Evolutionary conservation across 2,888 invertebrate species (phyloP), one percentile per base, ranked within the genome.

Genomic region (Cheilosia vulpina): DNA sequence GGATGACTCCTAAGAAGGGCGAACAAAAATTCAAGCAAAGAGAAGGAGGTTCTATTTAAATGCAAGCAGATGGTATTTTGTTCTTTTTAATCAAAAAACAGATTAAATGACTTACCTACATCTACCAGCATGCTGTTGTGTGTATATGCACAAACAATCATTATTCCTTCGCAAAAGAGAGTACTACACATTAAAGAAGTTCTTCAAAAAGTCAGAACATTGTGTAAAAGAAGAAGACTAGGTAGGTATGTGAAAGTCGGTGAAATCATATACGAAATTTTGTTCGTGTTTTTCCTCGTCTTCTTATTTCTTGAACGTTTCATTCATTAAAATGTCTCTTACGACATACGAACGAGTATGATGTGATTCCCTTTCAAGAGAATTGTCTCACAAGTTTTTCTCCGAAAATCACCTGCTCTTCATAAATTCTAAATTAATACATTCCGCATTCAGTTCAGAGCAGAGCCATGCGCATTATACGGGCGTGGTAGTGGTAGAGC

Each of bases 331-430:
- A 57, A 57, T 47, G n/a, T 57, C 68, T 68, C 68, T 69, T 69
- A 57, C 31, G 9, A 31, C 2, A 21, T 27, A 27, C 1, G 27
- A 27, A 57, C 6, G 9, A 31, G 27, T 9, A 9, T 31, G 31
- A 2, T 31, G 31, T 31, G 31, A 9, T 9, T 31, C 19, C 15
- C 57, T 21, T 45, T 34, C 45, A 69, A 69, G 57, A 69, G 69
- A 57, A 55, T 47, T 55, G 43, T 68, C 53, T 68, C 27, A 53
- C 66, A 43, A 68, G 66, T 41, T 43, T 69, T 69, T 69, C 69
- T 34, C n/a, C 21, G 31, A 45, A 57, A 57, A 31, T 34, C 69
- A 69, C 69, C 57, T 69, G 69, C 69, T 69, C 69, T 69, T 69
- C 43, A 47, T 31, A 34, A 21, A 43, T 57, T 17, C 27, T 15